Conservation (phyloP, 2,113 vertebrate genomes). For the Antigone vipio region DNA sequence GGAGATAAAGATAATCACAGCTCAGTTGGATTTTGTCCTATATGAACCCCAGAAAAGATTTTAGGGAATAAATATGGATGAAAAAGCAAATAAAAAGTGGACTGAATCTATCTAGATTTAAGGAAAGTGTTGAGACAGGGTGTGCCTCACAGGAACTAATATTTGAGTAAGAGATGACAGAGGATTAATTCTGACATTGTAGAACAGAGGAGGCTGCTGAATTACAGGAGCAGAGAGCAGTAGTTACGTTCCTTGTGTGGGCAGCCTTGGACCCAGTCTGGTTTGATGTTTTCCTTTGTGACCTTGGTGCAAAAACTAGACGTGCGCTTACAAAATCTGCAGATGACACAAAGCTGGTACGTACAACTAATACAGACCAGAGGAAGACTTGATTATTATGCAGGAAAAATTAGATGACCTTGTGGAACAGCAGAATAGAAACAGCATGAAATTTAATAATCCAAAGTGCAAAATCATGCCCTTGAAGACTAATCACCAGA, state of each 20-base stretch:
- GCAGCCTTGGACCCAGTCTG: not conserved
- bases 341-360: not conserved
- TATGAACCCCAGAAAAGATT: not conserved
- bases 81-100: not conserved
- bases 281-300: not conserved
- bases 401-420: constrained; percentile 63
- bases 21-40: not conserved
- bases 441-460: constrained; percentile 66
- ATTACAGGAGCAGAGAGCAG: not conserved
- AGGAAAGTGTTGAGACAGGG: not conserved
- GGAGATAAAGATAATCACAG: not conserved
- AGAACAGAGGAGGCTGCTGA: not conserved
- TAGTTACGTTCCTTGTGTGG: not conserved
- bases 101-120: not conserved
- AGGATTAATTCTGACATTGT: not conserved
- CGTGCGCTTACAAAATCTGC: not conserved
- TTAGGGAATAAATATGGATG: not conserved
- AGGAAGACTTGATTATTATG: constrained; percentile 54
- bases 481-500: constrained; percentile 57
- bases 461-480: constrained; percentile 60
- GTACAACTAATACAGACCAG: not conserved
- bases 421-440: constrained; percentile 53
- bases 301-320: constrained; percentile 9
- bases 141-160: not conserved
- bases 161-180: not conserved